phyloP scores from a whole-genome alignment of 2,797 vertebrate species.

The Danionella dracula region DNA sequence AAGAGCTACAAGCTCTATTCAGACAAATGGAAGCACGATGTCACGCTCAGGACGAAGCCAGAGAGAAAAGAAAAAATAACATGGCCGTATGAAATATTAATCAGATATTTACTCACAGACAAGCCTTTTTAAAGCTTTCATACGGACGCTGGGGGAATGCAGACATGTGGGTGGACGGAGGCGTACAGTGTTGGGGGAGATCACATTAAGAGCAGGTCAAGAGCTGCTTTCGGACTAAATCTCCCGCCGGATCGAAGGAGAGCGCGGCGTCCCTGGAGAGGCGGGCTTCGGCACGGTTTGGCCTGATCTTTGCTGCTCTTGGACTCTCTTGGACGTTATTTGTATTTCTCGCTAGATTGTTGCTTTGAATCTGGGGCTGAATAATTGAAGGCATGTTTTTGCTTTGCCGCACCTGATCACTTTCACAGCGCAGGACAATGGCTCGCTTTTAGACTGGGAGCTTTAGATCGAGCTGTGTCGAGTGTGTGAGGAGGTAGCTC shows the following conservation, averaged over 20 bases:
- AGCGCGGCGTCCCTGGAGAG: neutral
- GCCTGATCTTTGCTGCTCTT: neutral
- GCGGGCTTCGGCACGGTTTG: slow-evolving; percentile 15
- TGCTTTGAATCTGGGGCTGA: neutral
- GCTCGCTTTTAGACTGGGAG: too few relatives aligned
- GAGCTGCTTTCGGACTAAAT: slow-evolving; percentile 44
- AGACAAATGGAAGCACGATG: slow-evolving; percentile 68
- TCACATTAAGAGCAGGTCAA: neutral
- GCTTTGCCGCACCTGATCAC: too few relatives aligned
- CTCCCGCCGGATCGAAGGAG: slow-evolving; percentile 37
- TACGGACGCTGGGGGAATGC: slow-evolving; percentile 36
- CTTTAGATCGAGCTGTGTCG: too few relatives aligned
- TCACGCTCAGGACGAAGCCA: slow-evolving; percentile 44
- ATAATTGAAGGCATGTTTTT: slow-evolving; percentile 30
- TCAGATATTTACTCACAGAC: slow-evolving; percentile 66
- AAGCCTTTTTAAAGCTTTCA: slow-evolving; percentile 32
- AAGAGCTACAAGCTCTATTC: slow-evolving; percentile 65
- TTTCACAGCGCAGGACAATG: too few relatives aligned
- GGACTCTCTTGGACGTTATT: too few relatives aligned
- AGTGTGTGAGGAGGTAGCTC: too few relatives aligned
- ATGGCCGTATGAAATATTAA: slow-evolving; percentile 72
- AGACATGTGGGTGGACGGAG: slow-evolving; percentile 54
- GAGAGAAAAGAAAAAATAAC: slow-evolving; percentile 43
- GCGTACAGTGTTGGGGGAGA: neutral
- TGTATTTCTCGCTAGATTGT: neutral